Conservation (phyloP, 1,140 invertebrate species). For the Andricus grossulariae region DNA sequence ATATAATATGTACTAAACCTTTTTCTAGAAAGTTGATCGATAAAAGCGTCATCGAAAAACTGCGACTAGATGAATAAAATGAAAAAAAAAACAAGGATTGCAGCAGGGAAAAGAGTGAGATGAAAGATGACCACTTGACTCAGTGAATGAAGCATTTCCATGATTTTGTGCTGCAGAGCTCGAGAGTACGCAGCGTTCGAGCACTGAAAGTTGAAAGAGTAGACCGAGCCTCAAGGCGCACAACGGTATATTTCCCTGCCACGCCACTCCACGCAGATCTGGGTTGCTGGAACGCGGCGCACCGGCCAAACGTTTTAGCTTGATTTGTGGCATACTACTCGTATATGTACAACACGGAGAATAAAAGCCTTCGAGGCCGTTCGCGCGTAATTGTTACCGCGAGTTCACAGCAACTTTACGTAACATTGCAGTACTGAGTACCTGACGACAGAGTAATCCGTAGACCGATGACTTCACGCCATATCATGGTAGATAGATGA, state of each 20-base stretch:
- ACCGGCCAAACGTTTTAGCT: conserved; percentile 46
- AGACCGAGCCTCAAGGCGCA: conserved; percentile 39
- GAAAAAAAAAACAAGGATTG: background rate
- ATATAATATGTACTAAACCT: too few relatives aligned
- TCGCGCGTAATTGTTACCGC: conserved; percentile 20
- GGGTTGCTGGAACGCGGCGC: conserved; percentile 57
- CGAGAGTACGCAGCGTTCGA: background rate
- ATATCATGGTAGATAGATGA: background rate
- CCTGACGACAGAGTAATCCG: background rate
- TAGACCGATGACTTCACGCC: conserved; percentile 9
- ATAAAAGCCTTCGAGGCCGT: conserved; percentile 23
- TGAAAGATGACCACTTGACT: background rate
- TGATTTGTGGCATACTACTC: conserved; percentile 20
- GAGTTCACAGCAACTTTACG: conserved; percentile 24
- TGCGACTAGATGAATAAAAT: background rate
- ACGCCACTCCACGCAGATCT: conserved; percentile 49
- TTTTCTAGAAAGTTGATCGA: too few relatives aligned
- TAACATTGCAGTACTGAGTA: background rate
- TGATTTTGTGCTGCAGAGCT: background rate
- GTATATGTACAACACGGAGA: background rate
- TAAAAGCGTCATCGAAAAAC: too few relatives aligned
- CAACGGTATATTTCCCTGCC: conserved; percentile 60
- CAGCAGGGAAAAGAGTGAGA: background rate
- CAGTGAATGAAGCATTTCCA: background rate
- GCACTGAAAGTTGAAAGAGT: background rate